A percentile compares a stretch with the other conserved stretches of the same genome.
phyloP scores from a whole-genome alignment of 1,140 invertebrate genomes.

The Caligus rogercresseyi region DNA sequence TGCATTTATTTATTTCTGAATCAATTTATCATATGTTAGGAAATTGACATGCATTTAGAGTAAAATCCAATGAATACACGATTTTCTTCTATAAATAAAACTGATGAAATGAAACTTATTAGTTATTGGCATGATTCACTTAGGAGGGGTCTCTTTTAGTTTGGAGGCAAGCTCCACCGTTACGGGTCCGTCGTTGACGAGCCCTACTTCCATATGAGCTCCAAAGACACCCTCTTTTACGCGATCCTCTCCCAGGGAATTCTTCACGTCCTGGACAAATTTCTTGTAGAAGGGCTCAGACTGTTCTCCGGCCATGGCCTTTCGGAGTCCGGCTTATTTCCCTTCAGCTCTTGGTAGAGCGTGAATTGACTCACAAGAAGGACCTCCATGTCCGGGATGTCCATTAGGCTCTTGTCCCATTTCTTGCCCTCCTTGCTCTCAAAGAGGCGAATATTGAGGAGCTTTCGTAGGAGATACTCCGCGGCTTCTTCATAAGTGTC shows the following conservation, averaged over 20 bases:
- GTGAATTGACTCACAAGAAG: constrained; percentile 19
- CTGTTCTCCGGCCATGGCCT: constrained; percentile 13
- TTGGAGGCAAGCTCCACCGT: constrained; percentile 6
- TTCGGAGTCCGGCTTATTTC: constrained; percentile 15
- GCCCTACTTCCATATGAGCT: constrained; percentile 12
- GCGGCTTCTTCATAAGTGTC: constrained; percentile 1
- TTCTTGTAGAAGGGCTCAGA: constrained; percentile 6
- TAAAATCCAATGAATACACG: too few species aligned
- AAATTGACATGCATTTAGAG: too few species aligned
- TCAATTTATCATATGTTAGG: too few species aligned
- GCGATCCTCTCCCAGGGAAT: neutral
- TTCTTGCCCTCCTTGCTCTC: constrained; percentile 1
- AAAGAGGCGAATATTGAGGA: neutral
- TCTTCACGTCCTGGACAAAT: constrained; percentile 5
- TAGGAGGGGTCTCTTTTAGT: neutral
- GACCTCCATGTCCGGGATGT: neutral
- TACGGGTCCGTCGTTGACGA: constrained; percentile 17
- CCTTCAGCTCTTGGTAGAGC: constrained; percentile 13
- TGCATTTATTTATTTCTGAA: too few species aligned
- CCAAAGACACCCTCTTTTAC: constrained; percentile 20
- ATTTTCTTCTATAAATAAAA: too few species aligned
- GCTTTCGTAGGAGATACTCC: neutral
- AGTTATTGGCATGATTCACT: too few species aligned
- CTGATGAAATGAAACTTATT: too few species aligned
- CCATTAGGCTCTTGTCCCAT: constrained; percentile 13